Evolutionary conservation across 2,888 invertebrate species (phyloP), one percentile per base, ranked within the genome.

Genomic region (Drosophila yooni): DNA sequence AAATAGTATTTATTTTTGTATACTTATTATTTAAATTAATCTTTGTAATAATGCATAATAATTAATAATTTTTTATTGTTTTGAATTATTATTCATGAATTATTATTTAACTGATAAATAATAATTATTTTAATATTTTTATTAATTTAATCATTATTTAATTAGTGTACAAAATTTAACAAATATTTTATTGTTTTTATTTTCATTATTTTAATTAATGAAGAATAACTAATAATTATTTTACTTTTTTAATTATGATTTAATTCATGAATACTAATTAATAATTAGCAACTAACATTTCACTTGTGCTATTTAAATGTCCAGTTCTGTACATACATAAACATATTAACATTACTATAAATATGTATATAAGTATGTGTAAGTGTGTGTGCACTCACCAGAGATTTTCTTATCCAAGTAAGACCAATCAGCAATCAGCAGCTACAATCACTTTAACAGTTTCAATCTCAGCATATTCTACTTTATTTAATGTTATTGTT

Each of bases 381-480:
- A 40, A 8, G 40, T 21, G n/a, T 5, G n/a, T 25, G 25, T 25
- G 46, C 25, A 58, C 60, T 76, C 50, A 76, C 77, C 67, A 67
- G 58, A 61, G 61, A 50, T 58, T 46, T 46, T 46, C 51, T 48
- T 70, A 53, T 76, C 62, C 71, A 71, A 76, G 59, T 64, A 56
- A 46, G 27, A 46, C 46, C 46, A 46, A 46, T 56, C 27, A 56
- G 58, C 53, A 76, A 73, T 73, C 66, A 74, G 50, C 57, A 58
- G 60, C 46, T 50, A 38, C 74, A 74, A 57, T 61, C 67, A 73
- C 58, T 67, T 73, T 73, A 74, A 62, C 52, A 62, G 53, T 62
- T 74, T 33, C 38, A 74, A 68, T 74, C 67, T 59, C 51, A 58
- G 51, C 67, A 76, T 76, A 61, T 68, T 72, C 57, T 58, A 46